These are phyloP conservation scores for Cebidichthys violaceus DNA, from an alignment of 2,113 vertebrate species.

Conservation along the genomic window DNA sequence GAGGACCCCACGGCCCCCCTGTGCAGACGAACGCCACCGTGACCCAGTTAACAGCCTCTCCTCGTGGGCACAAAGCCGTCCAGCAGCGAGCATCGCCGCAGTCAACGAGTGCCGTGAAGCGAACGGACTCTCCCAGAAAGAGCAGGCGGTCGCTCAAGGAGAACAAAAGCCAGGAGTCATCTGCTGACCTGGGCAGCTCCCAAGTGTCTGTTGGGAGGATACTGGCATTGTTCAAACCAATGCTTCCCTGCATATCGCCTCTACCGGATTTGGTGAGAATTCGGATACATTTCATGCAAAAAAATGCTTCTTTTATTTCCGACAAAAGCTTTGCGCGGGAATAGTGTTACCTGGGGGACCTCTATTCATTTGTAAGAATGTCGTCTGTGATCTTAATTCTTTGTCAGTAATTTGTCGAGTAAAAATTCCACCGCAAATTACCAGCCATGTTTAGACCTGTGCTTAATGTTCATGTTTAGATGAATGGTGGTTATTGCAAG, in stretches of 20 bases:
- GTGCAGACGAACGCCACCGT: not conserved
- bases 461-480: not conserved
- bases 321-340: not conserved
- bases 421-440: not conserved
- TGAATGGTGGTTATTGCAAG: not conserved
- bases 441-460: no score
- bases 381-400: not conserved
- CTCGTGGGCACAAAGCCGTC: not conserved
- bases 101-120: slow-evolving; percentile 14
- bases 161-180: slow-evolving; percentile 21
- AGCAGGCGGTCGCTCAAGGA: slow-evolving; percentile 12
- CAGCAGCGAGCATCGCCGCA: slow-evolving; percentile 20
- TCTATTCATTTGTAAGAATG: not conserved
- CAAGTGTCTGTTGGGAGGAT: slow-evolving; percentile 32
- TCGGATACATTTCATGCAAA: not conserved
- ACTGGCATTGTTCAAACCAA: slow-evolving; percentile 83
- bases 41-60: slow-evolving; percentile 18
- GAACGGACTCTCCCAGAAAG: not conserved
- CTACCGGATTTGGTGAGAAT: slow-evolving; percentile 75
- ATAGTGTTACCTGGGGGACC: not conserved
- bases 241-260: slow-evolving; percentile 90
- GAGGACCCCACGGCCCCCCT: not conserved
- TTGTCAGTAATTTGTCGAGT: not conserved
- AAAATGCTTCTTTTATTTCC: not conserved
- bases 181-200: not conserved